A percentile compares a stretch with the other conserved stretches of the same genome.
These are phyloP conservation scores for Drosophila algonquin DNA, from an alignment of 2,888 invertebrate genomes.

Conservation along the genomic window DNA sequence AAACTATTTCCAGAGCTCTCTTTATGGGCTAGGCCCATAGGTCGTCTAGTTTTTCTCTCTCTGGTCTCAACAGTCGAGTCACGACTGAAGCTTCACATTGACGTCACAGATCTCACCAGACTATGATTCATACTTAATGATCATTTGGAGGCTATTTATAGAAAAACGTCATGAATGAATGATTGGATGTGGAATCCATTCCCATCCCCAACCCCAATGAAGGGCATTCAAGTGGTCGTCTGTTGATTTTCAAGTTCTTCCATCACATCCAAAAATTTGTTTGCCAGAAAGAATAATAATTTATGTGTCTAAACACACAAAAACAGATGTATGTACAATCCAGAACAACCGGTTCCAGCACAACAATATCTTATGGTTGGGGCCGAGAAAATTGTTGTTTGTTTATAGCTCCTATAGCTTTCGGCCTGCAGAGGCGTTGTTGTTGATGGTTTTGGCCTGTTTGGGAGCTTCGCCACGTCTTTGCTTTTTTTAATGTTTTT, in stretches of 20 bases:
- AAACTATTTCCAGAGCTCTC: slow-evolving; percentile 24
- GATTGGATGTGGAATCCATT: background rate
- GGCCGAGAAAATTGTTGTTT: slow-evolving; percentile 37
- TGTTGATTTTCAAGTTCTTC: slow-evolving; percentile 11
- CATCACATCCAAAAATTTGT: slow-evolving; percentile 28
- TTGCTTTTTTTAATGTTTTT: slow-evolving; percentile 27
- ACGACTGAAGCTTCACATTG: slow-evolving; percentile 36
- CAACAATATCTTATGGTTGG: slow-evolving; percentile 1
- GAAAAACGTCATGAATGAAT: slow-evolving; percentile 29
- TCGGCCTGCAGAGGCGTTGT: slow-evolving; percentile 52
- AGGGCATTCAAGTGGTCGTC: slow-evolving; percentile 6
- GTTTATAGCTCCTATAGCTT: slow-evolving; percentile 33
- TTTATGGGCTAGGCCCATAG: background rate
- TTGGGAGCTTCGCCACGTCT: slow-evolving; percentile 64
- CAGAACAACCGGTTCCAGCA: slow-evolving; percentile 63
- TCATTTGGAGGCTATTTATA: slow-evolving; percentile 45
- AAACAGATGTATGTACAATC: slow-evolving; percentile 36
- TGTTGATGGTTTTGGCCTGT: slow-evolving; percentile 33
- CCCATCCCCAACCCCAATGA: background rate
- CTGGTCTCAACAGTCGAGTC: background rate
- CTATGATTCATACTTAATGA: slow-evolving; percentile 37
- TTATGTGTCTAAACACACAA: slow-evolving; percentile 37
- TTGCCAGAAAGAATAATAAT: slow-evolving; percentile 43
- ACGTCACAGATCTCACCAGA: slow-evolving; percentile 65
- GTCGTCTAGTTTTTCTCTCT: slow-evolving; percentile 6